These are phyloP conservation scores for Euzophera pinguis DNA, from an alignment of 2,888 invertebrate genomes.

Conservation along the genomic window DNA sequence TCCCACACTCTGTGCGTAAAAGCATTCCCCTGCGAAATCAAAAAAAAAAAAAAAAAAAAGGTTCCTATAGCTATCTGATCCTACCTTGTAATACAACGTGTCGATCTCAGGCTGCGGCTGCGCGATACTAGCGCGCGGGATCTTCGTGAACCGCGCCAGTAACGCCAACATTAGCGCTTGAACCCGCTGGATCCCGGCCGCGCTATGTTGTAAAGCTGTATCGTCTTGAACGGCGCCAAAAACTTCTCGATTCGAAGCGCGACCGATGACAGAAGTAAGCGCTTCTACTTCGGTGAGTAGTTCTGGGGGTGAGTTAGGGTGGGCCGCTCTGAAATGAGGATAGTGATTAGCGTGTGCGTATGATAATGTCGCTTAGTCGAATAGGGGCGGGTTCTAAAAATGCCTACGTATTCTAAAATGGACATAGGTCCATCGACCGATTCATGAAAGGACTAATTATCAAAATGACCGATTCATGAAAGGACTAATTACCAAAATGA, in stretches of 20 bases:
- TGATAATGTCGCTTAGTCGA: too few species aligned
- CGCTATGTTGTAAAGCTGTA: slow-evolving; percentile 61
- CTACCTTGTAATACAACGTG: slow-evolving; percentile 52
- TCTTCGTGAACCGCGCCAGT: slow-evolving; percentile 83
- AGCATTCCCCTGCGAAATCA: too few species aligned
- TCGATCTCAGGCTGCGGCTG: slow-evolving; percentile 28
- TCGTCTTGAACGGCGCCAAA: slow-evolving; percentile 45
- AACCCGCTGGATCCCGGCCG: slow-evolving; percentile 83
- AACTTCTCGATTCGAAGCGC: slow-evolving; percentile 81
- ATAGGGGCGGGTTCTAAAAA: too few species aligned
- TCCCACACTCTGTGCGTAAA: too few species aligned
- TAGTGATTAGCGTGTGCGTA: too few species aligned
- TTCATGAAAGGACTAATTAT: too few species aligned
- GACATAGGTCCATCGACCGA: too few species aligned
- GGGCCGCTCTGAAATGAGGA: slow-evolving; percentile 48
- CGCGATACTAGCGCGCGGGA: slow-evolving; percentile 25
- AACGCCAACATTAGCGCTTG: slow-evolving; percentile 87
- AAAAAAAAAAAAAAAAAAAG: too few species aligned
- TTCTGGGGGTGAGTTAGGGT: slow-evolving; percentile 82
- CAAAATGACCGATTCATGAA: too few species aligned
- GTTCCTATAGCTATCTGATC: background rate
- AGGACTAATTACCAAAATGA: too few species aligned
- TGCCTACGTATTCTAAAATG: too few species aligned
- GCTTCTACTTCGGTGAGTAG: slow-evolving; percentile 87
- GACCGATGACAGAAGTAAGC: slow-evolving; percentile 86